These are phyloP conservation scores for Aphis craccivora DNA, from an alignment of 1,140 invertebrate genomes.

Conservation along the genomic window DNA sequence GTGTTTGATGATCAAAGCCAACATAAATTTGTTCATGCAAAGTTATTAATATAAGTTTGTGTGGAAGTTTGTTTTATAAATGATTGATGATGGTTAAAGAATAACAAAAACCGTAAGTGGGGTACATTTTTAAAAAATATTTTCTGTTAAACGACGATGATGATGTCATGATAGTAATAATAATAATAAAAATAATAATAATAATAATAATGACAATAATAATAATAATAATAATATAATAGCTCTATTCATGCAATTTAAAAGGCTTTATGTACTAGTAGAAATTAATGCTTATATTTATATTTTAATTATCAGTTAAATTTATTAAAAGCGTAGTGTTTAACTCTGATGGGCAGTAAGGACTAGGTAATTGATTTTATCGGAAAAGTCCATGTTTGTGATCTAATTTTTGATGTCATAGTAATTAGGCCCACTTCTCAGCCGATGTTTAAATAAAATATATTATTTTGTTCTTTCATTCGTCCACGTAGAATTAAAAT, in stretches of 20 bases:
- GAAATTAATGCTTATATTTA: not conserved
- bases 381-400: not conserved
- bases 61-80: conserved; percentile 32
- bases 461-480: conserved; percentile 16
- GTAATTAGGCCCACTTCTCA: conserved; percentile 21
- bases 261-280: conserved; percentile 45
- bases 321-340: conserved; percentile 57
- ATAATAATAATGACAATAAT: not conserved
- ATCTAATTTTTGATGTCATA: not conserved
- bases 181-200: conserved; percentile 23
- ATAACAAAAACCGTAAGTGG: conserved; percentile 10
- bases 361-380: not conserved
- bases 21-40: conserved; percentile 53
- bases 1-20: conserved; percentile 54
- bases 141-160: not conserved
- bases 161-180: conserved; percentile 22
- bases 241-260: conserved; percentile 42
- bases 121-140: not conserved
- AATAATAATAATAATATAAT: conserved; percentile 10
- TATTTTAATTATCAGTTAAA: conserved; percentile 20
- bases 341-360: conserved; percentile 22
- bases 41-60: conserved; percentile 43
- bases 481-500: conserved; percentile 2
- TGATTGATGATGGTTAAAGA: conserved; percentile 37
- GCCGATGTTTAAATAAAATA: conserved; percentile 1